phyloP scores from a whole-genome alignment of 2,888 invertebrate species.

The Gibbula magus region DNA sequence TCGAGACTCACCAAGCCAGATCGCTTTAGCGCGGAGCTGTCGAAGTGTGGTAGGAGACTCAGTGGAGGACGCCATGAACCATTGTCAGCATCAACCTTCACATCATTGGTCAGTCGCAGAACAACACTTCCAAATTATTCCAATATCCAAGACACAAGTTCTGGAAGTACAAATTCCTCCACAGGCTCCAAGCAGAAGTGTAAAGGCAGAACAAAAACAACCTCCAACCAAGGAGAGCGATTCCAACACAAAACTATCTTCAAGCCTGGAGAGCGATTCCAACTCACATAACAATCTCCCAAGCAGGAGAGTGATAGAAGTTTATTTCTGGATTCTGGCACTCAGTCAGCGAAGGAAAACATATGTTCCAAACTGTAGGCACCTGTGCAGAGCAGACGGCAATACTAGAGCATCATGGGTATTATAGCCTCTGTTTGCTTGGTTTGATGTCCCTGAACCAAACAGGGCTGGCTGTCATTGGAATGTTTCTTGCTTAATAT shows the following conservation, averaged over 20 bases:
- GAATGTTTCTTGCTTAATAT: no score
- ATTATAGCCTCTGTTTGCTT: neutral
- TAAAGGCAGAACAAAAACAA: neutral
- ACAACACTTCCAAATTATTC: no score
- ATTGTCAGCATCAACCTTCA: neutral
- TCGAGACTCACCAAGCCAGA: conserved; percentile 19
- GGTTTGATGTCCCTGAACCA: neutral
- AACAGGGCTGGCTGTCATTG: no score
- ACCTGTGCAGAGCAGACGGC: neutral
- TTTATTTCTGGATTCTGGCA: conserved; percentile 1
- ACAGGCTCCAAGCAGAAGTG: no score
- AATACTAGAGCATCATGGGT: neutral
- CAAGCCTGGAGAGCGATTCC: neutral
- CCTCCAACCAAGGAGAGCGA: neutral
- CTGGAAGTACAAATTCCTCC: no score
- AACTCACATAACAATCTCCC: conserved; percentile 1
- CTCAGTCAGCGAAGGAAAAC: neutral
- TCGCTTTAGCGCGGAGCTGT: conserved; percentile 19
- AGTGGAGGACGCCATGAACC: conserved; percentile 17
- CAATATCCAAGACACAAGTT: no score
- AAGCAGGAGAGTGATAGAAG: neutral
- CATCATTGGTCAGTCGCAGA: neutral
- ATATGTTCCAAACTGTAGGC: neutral
- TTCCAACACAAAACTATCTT: no score
- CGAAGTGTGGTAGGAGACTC: conserved; percentile 10